Evolutionary conservation across 2,113 vertebrate genomes (phyloP), one percentile per base, ranked within the genome.

Genomic region (Apistogramma diplotaenia): DNA sequence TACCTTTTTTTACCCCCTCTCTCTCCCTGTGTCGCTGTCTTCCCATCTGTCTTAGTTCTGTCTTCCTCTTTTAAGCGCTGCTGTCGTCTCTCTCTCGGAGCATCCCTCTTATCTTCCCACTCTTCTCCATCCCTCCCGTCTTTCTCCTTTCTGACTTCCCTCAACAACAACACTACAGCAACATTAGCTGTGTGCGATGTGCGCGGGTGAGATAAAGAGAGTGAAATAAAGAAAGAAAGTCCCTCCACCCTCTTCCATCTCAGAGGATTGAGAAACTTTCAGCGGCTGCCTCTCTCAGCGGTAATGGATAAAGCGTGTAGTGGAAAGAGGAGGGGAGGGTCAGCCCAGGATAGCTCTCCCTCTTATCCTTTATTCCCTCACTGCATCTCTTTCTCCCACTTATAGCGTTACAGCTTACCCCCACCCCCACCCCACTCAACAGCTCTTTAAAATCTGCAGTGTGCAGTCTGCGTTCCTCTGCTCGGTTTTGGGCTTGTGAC

Each of bases 301-400:
- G 85, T 92, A 93, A 94, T 93, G 92, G 89, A 89, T 88, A 91
- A 93, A 91, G 81, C 85, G 10, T 93, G 93, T 93, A 81, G 53
- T n/a, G 59, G 61, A 86, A 53, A 56, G 60, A 67, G 65, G 65
- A 73, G 25, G 43, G 33, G 75, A 59, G 76, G 46, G 80, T 67
- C 25, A 46, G 72, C 51, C 61, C 78, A 78, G 67, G 74, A 83
- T 78, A 73, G 61, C 70, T 31, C 53, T 82, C 43, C 57, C 29
- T 78, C 35, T 84, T 40, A 58, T 79, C 55, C 57, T 65, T 40
- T 76, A 56, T 60, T 61, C 43, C 71, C 74, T 78, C 59, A 3
- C 57, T 79, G 27, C 23, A 57, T 71, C 51, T 49, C 11, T 72
- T 15, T 55, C 56, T 49, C 55, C 51, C 33, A 65, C 51, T 56